Percentiles rank a stretch among this genome's conserved stretches.
Evolutionary conservation across 2,888 invertebrate genomes (phyloP).

Genomic region (Macaria notata): DNA sequence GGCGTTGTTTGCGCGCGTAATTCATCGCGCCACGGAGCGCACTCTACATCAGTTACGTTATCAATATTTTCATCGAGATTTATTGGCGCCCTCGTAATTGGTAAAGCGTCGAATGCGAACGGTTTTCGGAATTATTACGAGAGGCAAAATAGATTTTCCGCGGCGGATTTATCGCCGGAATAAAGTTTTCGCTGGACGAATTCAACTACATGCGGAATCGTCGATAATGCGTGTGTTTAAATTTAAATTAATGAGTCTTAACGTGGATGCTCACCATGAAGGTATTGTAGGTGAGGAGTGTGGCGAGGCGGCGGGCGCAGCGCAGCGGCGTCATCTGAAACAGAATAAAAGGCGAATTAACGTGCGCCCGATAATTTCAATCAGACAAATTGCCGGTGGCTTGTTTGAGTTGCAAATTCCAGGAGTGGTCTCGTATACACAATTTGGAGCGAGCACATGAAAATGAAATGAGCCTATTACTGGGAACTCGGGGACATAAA

Average conservation of each 20-base stretch:
- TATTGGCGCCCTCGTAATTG: conserved; percentile 60
- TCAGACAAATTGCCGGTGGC: conserved; percentile 45
- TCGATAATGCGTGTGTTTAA: conserved; percentile 14
- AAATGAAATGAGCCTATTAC: conserved; percentile 37
- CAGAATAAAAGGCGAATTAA: conserved; percentile 39
- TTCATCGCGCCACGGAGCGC: conserved; percentile 42
- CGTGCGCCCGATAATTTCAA: conserved; percentile 47
- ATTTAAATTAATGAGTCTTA: conserved; percentile 13
- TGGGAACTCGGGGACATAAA: conserved; percentile 25
- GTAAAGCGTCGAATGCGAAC: conserved; percentile 44
- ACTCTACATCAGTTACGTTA: conserved; percentile 52
- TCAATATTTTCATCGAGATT: conserved; percentile 68
- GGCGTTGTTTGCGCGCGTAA: conserved; percentile 52
- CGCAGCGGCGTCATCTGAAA: conserved; percentile 67
- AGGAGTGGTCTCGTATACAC: conserved; percentile 34
- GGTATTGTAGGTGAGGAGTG: conserved; percentile 57
- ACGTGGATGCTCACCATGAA: conserved; percentile 54
- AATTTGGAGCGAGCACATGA: conserved; percentile 40
- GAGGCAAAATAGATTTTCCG: conserved; percentile 35
- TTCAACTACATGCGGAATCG: conserved; percentile 5
- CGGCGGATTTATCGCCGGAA: conserved; percentile 29
- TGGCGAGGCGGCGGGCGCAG: conserved; percentile 49
- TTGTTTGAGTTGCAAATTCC: conserved; percentile 57
- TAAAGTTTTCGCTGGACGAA: conserved; percentile 15
- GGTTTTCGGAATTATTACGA: conserved; percentile 37